Base-by-base conservation (phyloP, 1,140 invertebrate genomes). In the Bombus pascuorum region DNA sequence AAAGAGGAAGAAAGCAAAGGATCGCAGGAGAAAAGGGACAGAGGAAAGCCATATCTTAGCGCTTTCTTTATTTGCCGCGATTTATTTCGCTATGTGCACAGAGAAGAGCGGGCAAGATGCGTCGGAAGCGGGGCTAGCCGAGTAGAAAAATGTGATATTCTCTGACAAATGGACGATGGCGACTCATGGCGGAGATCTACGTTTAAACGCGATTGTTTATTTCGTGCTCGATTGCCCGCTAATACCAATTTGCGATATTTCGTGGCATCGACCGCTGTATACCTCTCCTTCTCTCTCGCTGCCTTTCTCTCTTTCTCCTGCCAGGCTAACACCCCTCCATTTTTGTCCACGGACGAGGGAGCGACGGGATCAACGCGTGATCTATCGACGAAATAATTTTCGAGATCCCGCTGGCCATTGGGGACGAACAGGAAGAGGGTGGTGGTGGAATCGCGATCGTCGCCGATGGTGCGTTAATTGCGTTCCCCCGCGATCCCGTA, bases 141-240 rank as follows among this genome's bases (percentile, higher is more conserved):
- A 86, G 89, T 82, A 89, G 89, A 90, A 90, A 90, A 90, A 90
- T 90, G 89, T 90, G 89, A 90, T 90, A 90, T 90, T 88, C 83
- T 79, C 79, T 90, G 89, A 90, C 86, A 90, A 90, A 90, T 90
- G 89, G 89, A 90, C 89, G 89, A 68, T 71, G 89, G 74, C 83
- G 89, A 68, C 86, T 88, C 86, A 62, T 87, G 80, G 65, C 89
- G 83, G 83, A 87, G 89, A 88, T 88, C 83, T 78, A 86, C 89
- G 86, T 88, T 90, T 90, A 90, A 90, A 90, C 90, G 86, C 89
- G 86, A 90, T 90, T 90, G 89, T 90, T 90, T 90, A 90, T 90
- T 90, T 90, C 89, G 89, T 88, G 89, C 89, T 90, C 89, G 89
- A 90, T 90, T 90, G 86, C 86, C 39, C 83, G 89, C 89, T 90